Base-by-base conservation (phyloP, 2,888 invertebrate species). In the Nesidiocoris tenuis region DNA sequence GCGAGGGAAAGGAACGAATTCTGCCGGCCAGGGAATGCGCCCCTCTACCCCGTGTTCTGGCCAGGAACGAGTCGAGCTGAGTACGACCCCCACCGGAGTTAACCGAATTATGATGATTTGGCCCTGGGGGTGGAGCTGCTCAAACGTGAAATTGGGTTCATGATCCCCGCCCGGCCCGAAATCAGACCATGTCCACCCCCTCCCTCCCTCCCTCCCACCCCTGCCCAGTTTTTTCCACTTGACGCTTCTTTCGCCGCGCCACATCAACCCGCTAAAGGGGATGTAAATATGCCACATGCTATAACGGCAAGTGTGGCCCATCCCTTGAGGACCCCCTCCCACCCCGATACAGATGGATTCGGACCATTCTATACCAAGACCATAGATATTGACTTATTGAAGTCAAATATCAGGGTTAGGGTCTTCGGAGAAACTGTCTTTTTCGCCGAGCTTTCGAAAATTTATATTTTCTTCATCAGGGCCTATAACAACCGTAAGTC, bases 71-170 rank as follows among this genome's bases (percentile, higher is more conserved):
- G 70, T 23, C 7, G 70, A 39, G 70, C n/a, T n/a, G n/a, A n/a
- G n/a, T n/a, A n/a, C n/a, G 59, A 57, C 70, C 17, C 17, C n/a
- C 59, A 59, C 17, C 59, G 54, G 70, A 70, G 70, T 70, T 57
- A 70, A 70, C 70, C 23, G 57, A 70, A 70, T 70, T 70, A 70
- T 70, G 70, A 70, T 70, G 70, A 70, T 70, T 70, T 57, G 70
- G 70, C 70, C 70, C 70, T 59, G 22, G 70, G 70, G 70, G 70
- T 57, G 70, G 59, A 23, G 5, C 59, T 70, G 70, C 70, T 70
- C 70, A 23, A 70, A 70, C 70, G 70, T 70, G 70, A 70, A 70
- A 70, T 70, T 70, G 70, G 70, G 56, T 70, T 57, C 57, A 70
- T 70, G 70, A 70, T 70, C 70, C 24, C 21, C 57, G 18, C 57